Evolutionary conservation across 2,113 vertebrate species (phyloP).

Genomic region (Notechis scutatus): DNA sequence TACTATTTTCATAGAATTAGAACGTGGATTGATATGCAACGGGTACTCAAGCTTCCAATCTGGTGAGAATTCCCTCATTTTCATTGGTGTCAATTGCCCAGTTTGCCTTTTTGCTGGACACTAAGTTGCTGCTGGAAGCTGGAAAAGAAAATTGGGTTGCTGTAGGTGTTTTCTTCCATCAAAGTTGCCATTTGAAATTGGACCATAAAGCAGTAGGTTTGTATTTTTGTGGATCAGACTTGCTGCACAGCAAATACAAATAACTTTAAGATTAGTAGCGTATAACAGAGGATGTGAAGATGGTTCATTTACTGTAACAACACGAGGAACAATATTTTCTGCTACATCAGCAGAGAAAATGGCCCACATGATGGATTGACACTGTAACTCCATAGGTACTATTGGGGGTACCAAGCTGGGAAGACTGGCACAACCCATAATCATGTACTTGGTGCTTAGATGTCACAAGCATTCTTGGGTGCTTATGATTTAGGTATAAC

Average conservation of each 20-base stretch:
- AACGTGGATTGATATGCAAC: neutral
- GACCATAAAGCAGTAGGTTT: neutral
- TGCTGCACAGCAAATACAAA: neutral
- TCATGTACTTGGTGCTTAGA: neutral
- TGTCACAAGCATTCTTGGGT: neutral
- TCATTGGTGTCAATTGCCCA: neutral
- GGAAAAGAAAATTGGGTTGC: neutral
- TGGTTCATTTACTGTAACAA: neutral
- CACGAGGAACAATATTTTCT: neutral
- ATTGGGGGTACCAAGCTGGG: neutral
- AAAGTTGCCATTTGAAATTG: neutral
- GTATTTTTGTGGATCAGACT: neutral
- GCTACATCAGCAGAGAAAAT: neutral
- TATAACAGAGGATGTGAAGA: neutral
- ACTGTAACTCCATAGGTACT: neutral
- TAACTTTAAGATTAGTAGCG: neutral
- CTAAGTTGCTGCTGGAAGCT: neutral
- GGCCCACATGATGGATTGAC: neutral
- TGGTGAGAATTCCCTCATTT: neutral
- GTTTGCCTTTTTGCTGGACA: neutral
- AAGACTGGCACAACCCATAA: neutral
- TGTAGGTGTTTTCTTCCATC: neutral
- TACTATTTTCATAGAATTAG: neutral
- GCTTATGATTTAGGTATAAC: neutral
- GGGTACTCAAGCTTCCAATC: neutral